Evolutionary conservation across 2,888 invertebrate genomes (phyloP), one percentile per base, ranked within the genome.

Genomic region (Ormyrus nitidulus): DNA sequence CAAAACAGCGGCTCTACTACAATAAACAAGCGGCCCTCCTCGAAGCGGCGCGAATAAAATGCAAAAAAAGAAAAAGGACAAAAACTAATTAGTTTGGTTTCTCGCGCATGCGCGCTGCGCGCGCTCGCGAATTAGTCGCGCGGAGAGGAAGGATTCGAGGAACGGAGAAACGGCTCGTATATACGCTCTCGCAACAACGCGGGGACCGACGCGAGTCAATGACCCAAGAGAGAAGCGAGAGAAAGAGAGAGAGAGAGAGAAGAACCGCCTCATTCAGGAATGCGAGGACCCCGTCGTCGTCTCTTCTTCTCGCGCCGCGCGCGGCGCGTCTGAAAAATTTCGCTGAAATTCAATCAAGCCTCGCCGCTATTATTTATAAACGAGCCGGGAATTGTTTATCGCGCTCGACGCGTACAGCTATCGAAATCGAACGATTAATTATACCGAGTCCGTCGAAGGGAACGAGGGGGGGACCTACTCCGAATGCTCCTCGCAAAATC

Each of bases 201-300:
- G 46, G 53, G 46, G 76, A 58, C 10, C 58, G 61, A 66, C 11
- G 46, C 53, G 82, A 80, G 81, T 81, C 79, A 81, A 81, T 69
- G 81, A 79, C 81, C 81, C 71, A 34, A 34, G 34, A 34, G 34
- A 34, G 53, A 7, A 51, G 44, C 44, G 54, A 62, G 62, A 68
- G 81, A 72, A 69, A 73, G 66, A 72, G 34, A 34, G 34, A 61
- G 44, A 64, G 76, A 70, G 79, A 44, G 78, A 44, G 70, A 71
- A 73, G 71, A 58, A n/a, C 48, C 72, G 71, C 62, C 76, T 79
- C 79, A 76, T 79, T 83, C 78, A 78, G 77, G 79, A 77, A 79
- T 78, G 73, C 80, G 69, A 76, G 76, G 68, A 64, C 62, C 72
- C 66, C 75, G 9, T 10, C 53, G 11, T 19, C 48, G 9, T 70